These are phyloP conservation scores for Nematolebias whitei DNA, from an alignment of 2,113 vertebrate genomes.

Conservation along the genomic window DNA sequence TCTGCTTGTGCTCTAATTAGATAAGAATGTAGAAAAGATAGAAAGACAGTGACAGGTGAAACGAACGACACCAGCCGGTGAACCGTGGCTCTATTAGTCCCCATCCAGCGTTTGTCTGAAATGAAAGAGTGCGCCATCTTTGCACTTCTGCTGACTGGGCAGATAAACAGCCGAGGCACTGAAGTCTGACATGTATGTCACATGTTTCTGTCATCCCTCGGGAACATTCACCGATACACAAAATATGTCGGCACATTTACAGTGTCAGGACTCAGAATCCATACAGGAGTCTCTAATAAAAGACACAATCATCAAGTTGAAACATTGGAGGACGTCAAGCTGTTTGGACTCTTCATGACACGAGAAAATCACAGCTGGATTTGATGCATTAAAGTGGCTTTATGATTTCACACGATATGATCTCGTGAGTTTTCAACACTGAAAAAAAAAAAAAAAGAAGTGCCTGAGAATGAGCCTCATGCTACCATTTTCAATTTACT, in stretches of 20 bases:
- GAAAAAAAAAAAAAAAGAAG: slow-evolving; percentile 18
- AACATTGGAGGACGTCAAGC: slow-evolving; percentile 30
- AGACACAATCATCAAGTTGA: slow-evolving; percentile 36
- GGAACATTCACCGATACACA: slow-evolving; percentile 26
- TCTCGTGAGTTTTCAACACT: slow-evolving; percentile 42
- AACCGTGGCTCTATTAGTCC: slow-evolving; percentile 55
- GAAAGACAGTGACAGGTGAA: slow-evolving; percentile 54
- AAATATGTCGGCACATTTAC: slow-evolving; percentile 22
- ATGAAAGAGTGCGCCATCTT: slow-evolving; percentile 55
- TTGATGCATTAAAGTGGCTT: slow-evolving; percentile 46
- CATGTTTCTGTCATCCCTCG: slow-evolving; percentile 39
- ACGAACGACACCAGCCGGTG: slow-evolving; percentile 55
- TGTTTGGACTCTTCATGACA: slow-evolving; percentile 56
- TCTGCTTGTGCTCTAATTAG: slow-evolving; percentile 57
- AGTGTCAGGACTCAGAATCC: slow-evolving; percentile 20
- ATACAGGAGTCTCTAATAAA: slow-evolving; percentile 12
- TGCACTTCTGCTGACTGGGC: slow-evolving; percentile 65
- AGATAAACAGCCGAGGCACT: slow-evolving; percentile 37
- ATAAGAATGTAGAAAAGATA: slow-evolving; percentile 52
- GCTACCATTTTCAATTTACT: slow-evolving; percentile 30
- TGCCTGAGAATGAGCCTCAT: slow-evolving; percentile 18
- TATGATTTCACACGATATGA: slow-evolving; percentile 19
- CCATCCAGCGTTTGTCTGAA: slow-evolving; percentile 43
- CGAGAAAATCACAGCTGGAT: slow-evolving; percentile 59
- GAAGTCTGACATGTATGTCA: slow-evolving; percentile 32